Conservation (phyloP, 2,113 vertebrate genomes). For the Rostratula benghalensis region DNA sequence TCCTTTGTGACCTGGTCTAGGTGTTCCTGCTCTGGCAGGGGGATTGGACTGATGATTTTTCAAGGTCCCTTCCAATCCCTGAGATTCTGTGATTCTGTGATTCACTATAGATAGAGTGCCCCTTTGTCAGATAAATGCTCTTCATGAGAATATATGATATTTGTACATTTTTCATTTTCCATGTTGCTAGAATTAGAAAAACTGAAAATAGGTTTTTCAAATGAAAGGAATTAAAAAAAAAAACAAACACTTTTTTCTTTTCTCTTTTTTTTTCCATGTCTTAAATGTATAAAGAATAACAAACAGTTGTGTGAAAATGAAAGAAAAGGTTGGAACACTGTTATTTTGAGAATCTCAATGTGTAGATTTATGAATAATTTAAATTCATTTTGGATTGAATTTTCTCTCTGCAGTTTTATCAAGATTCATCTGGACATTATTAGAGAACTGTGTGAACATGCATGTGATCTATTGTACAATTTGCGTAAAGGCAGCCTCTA, state of each 20-base stretch:
- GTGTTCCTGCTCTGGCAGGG: no score
- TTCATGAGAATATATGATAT: neutral
- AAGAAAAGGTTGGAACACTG: rapidly evolving
- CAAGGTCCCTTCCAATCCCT: no score
- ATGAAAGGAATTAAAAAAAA: neutral
- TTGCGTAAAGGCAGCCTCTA: neutral
- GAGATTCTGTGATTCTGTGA: no score
- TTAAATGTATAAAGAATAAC: neutral
- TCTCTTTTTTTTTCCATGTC: neutral
- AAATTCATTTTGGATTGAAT: rapidly evolving
- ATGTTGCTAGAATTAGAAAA: rapidly evolving
- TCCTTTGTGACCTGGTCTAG: no score
- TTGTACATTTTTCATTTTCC: neutral
- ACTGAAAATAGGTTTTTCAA: neutral
- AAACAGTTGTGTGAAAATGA: neutral
- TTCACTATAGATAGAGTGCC: no score
- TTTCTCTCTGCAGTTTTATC: neutral
- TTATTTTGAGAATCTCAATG: neutral
- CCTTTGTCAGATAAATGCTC: rapidly evolving
- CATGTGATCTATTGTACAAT: neutral
- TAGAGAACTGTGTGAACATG: neutral
- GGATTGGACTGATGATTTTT: no score
- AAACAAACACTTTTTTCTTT: rapidly evolving
- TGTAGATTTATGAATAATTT: neutral
- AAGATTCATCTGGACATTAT: neutral